These are phyloP conservation scores for Cepphus grylle DNA, from an alignment of 2,113 vertebrate genomes.

Conservation along the genomic window DNA sequence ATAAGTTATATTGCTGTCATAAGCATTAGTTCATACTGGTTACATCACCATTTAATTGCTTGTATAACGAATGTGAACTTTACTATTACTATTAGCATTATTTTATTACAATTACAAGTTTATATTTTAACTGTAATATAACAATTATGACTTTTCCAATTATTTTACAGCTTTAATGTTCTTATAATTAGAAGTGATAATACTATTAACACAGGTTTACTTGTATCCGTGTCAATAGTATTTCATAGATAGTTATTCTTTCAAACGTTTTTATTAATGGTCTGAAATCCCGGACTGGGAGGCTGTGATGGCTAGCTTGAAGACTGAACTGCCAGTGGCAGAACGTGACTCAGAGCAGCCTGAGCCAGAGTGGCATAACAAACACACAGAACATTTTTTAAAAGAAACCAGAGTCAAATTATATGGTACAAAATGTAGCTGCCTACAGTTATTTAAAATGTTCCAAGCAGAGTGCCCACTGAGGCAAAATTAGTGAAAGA, in stretches of 20 bases:
- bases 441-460: not conserved
- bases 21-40: not conserved
- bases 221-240: not conserved
- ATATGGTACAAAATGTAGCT: not conserved
- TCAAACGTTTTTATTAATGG: not conserved
- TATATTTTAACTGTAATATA: not conserved
- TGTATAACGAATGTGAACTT: not conserved
- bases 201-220: not conserved
- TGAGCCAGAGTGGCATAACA: not conserved
- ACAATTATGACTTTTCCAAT: not conserved
- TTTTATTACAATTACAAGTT: not conserved
- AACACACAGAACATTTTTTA: not conserved
- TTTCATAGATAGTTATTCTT: not conserved
- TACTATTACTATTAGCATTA: not conserved
- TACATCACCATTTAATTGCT: not conserved
- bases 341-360: not conserved
- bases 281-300: not conserved
- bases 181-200: not conserved
- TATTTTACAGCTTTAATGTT: not conserved
- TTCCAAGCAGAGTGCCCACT: not conserved
- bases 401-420: not conserved
- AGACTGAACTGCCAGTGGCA: not conserved
- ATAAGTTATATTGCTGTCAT: not conserved
- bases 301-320: not conserved
- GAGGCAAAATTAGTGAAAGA: not conserved